Evolutionary conservation across 2,888 invertebrate genomes (phyloP).

Genomic region (Pilophorus perplexus): DNA sequence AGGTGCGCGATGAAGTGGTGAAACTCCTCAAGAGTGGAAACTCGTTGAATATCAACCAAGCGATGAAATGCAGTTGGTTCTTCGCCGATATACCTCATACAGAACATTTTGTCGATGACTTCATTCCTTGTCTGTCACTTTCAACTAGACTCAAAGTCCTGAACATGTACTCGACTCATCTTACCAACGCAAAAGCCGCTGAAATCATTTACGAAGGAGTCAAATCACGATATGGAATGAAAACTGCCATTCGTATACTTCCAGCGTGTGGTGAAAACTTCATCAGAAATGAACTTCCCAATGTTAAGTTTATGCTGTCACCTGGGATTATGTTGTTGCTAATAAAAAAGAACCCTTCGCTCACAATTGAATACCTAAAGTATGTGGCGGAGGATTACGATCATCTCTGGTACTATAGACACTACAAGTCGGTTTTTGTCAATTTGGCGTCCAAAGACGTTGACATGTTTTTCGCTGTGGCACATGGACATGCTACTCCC

Average conservation of each 20-base stretch:
- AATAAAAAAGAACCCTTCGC: slow-evolving; percentile 34
- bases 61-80: slow-evolving; percentile 43
- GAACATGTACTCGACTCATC: slow-evolving; percentile 39
- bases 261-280: slow-evolving; percentile 42
- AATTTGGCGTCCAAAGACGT: slow-evolving; percentile 38
- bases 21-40: slow-evolving; percentile 34
- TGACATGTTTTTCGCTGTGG: slow-evolving; percentile 34
- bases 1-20: slow-evolving; percentile 22
- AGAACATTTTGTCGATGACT: slow-evolving; percentile 12
- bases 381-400: slow-evolving; percentile 17
- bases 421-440: slow-evolving; percentile 21
- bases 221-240: slow-evolving; percentile 39
- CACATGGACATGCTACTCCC: slow-evolving; percentile 14
- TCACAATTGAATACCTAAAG: slow-evolving; percentile 34
- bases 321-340: slow-evolving; percentile 19
- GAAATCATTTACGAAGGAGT: slow-evolving; percentile 30
- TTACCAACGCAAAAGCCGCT: slow-evolving; percentile 37
- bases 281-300: slow-evolving; percentile 24
- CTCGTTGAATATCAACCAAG: slow-evolving; percentile 23
- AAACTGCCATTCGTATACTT: slow-evolving; percentile 36
- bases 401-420: neutral
- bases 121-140: slow-evolving; percentile 39
- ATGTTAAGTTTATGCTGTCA: slow-evolving; percentile 7
- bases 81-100: slow-evolving; percentile 34
- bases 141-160: slow-evolving; percentile 38